Evolutionary conservation across 1,140 invertebrate species (phyloP), one percentile per base, ranked within the genome.

Genomic region (Drosophila melanica): DNA sequence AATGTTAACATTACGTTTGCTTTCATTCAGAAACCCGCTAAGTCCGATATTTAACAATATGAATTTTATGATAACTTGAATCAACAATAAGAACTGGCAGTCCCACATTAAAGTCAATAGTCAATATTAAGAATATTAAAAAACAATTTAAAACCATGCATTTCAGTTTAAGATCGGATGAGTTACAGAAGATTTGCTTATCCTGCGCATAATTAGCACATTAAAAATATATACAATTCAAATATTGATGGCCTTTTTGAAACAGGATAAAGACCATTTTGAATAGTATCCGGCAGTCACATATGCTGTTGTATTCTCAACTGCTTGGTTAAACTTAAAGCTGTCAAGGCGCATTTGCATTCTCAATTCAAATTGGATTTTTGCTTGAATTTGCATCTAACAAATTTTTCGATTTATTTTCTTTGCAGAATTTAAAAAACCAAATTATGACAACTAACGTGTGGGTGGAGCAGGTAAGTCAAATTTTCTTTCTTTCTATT

Each of bases 391-490:
- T 54, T 14, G 35, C 23, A n/a, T 44, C 50, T 86, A 70, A 84
- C 47, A 65, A 58, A 68, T 72, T 62, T 70, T 54, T 62, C 20
- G 4, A 59, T 77, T 55, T 59, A 47, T 69, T 82, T 92, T 93
- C 93, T 91, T 95, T 97, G 80, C 95, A 98, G 97, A 98, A 98
- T 94, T 93, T 98, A 93, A 98, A 97, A 93, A 98, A 97, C 94
- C 98, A 98, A 94, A 98, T 98, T 90, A 98, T 98, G 97, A 98
- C 97, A 87, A 98, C 97, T 86, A 98, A 98, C 93, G 96, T 98
- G 74, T 98, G 98, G 98, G 96, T 98, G 78, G 97, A 98, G 93
- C 98, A 98, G 95, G 97, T 98, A 93, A 96, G 94, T 92, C 75
- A 18, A 57, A 69, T 10, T 33, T 11, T n/a, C 0, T 20, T n/a